Evolutionary conservation across 2,888 invertebrate genomes (phyloP), one percentile per base, ranked within the genome.

Genomic region (Gastracanthus pulcherrimus): DNA sequence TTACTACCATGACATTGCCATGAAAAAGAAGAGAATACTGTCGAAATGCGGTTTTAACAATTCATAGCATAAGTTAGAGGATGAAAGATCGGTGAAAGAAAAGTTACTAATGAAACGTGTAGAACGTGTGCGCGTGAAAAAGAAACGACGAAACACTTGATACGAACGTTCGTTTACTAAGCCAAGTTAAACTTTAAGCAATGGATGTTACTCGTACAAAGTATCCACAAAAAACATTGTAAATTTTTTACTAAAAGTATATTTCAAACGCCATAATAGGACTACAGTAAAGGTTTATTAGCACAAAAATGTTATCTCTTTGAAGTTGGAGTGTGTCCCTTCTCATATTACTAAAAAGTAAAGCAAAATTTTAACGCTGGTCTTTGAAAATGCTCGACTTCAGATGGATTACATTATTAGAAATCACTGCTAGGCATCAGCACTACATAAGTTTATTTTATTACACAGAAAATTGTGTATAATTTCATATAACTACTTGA

Each of bases 131-230:
- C 48, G 86, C 66, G 85, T 84, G 77, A 81, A 82, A 64, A 77
- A 48, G 80, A 76, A 72, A 82, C 75, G 64, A 74, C 23, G 29
- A 76, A 64, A 72, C 78, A 75, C 26, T 36, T 41, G 62, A 74
- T 71, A 16, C 66, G 41, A 62, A 45, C 36, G n/a, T 38, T 64
- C 34, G 62, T 71, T 76, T 76, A 64, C 58, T 72, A 84, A 76
- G 75, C 79, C 82, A 76, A 84, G 84, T 85, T 83, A 84, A 83
- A 85, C 84, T 84, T 87, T 88, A 89, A 90, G 89, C 86, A 89
- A 90, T 90, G 88, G 88, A 90, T 90, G 89, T 90, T 90, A 87
- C 86, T 89, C 89, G 89, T 90, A 89, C 89, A 89, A 90, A 90
- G 84, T 87, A 87, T 86, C 81, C 83, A 85, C 45, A 60, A 69